Conservation (phyloP, 2,113 vertebrate genomes). For the Cervus canadensis region DNA sequence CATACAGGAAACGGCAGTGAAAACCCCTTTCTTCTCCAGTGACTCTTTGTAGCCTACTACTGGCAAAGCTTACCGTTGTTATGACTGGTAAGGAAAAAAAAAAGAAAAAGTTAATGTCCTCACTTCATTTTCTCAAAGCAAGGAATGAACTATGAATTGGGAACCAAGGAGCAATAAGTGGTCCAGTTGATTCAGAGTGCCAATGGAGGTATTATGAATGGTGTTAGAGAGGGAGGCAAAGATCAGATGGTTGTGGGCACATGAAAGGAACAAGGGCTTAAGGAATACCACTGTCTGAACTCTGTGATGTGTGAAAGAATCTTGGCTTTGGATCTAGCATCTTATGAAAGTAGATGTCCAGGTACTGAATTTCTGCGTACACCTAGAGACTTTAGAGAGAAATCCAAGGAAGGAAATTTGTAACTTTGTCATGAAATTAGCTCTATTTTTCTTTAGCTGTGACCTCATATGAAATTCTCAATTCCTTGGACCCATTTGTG, state of each 20-base stretch:
- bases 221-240: not conserved
- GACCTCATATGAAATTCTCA: not conserved
- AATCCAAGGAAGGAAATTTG: not conserved
- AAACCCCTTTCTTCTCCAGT: not conserved
- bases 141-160: not conserved
- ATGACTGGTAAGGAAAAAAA: not conserved
- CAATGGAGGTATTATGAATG: not conserved
- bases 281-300: not conserved
- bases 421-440: not conserved
- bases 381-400: not conserved
- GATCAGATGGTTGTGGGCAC: not conserved
- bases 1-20: not conserved
- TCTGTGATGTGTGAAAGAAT: not conserved
- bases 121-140: not conserved
- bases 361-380: not conserved
- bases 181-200: not conserved
- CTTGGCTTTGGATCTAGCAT: not conserved
- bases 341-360: not conserved
- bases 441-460: not conserved
- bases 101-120: not conserved
- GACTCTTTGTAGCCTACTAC: not conserved
- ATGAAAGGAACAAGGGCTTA: not conserved
- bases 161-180: not conserved
- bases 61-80: not conserved
- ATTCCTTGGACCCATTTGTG: not conserved